A percentile compares a stretch with the other conserved stretches of the same genome.
These are phyloP conservation scores for Probosciger aterrimus DNA, from an alignment of 2,113 vertebrate genomes.

Conservation along the genomic window DNA sequence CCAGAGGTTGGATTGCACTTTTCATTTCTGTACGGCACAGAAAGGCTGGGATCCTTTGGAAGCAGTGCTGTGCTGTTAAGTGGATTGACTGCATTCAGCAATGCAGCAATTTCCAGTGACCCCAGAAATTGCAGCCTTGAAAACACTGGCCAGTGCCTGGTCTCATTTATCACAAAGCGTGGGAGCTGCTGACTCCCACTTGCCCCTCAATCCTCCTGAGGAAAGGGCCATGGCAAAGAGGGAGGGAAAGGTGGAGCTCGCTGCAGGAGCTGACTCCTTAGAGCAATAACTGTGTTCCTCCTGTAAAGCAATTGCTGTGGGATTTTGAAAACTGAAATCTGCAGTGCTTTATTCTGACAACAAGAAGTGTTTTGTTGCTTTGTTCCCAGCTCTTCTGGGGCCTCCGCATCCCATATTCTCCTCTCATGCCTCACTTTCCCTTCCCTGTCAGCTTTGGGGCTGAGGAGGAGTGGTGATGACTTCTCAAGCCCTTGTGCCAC, in stretches of 20 bases:
- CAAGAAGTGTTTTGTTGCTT: background rate
- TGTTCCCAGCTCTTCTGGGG: background rate
- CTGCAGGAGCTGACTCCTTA: rapidly evolving
- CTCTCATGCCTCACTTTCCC: background rate
- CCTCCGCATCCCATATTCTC: background rate
- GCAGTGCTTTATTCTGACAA: background rate
- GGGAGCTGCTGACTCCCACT: background rate
- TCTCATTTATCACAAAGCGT: background rate
- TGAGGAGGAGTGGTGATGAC: background rate
- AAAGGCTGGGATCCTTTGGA: conserved; percentile 20
- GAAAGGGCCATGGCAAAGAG: background rate
- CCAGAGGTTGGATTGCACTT: background rate
- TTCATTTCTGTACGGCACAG: background rate
- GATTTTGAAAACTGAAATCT: background rate
- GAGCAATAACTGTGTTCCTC: background rate
- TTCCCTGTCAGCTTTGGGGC: background rate
- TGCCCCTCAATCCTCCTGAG: background rate
- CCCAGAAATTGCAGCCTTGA: background rate
- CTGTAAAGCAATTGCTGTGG: background rate
- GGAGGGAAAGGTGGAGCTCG: background rate
- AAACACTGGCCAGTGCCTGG: background rate
- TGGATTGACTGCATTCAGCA: background rate
- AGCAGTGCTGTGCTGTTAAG: conserved; percentile 16
- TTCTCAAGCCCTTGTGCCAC: background rate
- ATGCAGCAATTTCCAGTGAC: background rate